A percentile compares a stretch with the other conserved stretches of the same genome.
Evolutionary conservation across 2,888 invertebrate genomes (phyloP).

Genomic region (Pycnomerus fuliginosus): DNA sequence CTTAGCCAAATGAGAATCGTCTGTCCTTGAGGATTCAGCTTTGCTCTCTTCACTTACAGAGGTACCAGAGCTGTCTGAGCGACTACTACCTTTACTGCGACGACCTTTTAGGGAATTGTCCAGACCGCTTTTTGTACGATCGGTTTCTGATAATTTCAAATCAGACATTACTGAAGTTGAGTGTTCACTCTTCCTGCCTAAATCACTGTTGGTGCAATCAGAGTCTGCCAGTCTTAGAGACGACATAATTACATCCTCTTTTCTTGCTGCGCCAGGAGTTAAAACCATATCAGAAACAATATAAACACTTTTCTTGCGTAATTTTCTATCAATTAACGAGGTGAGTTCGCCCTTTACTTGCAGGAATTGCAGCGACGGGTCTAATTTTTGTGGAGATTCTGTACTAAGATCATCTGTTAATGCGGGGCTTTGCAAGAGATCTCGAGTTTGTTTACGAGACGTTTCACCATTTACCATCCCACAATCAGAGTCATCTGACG

Average conservation of each 20-base stretch:
- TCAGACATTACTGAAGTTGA: too few species aligned
- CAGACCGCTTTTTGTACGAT: slow-evolving; percentile 1
- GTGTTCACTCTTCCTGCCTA: not conserved
- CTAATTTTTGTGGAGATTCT: slow-evolving; percentile 1
- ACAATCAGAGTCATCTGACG: slow-evolving; percentile 32
- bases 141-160: slow-evolving; percentile 1
- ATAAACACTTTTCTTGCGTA: not conserved
- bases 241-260: too few species aligned
- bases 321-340: not conserved
- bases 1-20: too few species aligned
- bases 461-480: slow-evolving; percentile 17
- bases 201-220: slow-evolving; percentile 8
- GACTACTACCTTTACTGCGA: not conserved
- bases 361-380: too few species aligned
- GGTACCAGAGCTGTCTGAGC: not conserved
- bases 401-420: not conserved
- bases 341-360: not conserved
- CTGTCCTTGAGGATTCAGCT: too few species aligned
- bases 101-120: not conserved
- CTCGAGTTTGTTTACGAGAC: slow-evolving; percentile 1
- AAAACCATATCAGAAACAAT: slow-evolving; percentile 1
- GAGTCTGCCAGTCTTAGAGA: too few species aligned
- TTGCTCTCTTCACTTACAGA: too few species aligned
- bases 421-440: not conserved
- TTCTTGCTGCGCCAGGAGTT: too few species aligned